phyloP scores from a whole-genome alignment of 1,140 invertebrate species.

The Globodera ellingtonae region DNA sequence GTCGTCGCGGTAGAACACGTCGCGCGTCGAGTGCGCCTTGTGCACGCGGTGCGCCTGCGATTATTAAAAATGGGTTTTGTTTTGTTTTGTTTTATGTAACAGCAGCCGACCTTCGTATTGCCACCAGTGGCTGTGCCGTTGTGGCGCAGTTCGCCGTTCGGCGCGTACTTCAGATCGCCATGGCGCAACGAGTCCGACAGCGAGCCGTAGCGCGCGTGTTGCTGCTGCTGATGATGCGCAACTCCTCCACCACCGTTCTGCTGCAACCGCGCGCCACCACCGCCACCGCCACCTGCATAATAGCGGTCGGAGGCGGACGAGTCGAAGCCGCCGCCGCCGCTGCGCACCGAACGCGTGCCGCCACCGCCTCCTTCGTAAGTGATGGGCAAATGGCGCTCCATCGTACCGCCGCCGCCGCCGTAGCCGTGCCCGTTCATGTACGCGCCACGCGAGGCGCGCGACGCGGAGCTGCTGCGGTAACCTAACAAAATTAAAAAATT shows the following conservation, averaged over 20 bases:
- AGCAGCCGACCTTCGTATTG: constrained; percentile 31
- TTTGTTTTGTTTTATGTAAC: background rate
- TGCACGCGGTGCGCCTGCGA: constrained; percentile 46
- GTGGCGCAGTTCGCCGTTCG: constrained; percentile 57
- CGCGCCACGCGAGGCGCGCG: constrained; percentile 26
- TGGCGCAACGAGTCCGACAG: constrained; percentile 57
- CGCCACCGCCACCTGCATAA: constrained; percentile 29
- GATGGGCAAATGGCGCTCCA: constrained; percentile 29
- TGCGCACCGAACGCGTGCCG: constrained; percentile 16
- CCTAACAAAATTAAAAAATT: constrained; percentile 24
- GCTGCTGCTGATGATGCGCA: constrained; percentile 24
- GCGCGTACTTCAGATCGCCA: constrained; percentile 59
- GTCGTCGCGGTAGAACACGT: constrained; percentile 50
- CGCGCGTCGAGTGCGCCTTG: constrained; percentile 42
- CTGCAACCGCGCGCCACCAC: background rate
- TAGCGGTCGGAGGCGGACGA: constrained; percentile 41
- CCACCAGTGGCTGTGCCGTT: constrained; percentile 11
- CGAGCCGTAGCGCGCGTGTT: constrained; percentile 55
- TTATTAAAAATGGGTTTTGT: background rate
- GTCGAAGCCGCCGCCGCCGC: constrained; percentile 21
- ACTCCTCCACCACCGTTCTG: constrained; percentile 5
- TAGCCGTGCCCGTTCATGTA: constrained; percentile 35
- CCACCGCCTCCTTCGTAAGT: constrained; percentile 30
- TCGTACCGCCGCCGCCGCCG: constrained; percentile 7
- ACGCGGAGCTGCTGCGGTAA: constrained; percentile 43